Evolutionary conservation across 2,888 invertebrate genomes (phyloP).

Genomic region (Microplitis manilae): DNA sequence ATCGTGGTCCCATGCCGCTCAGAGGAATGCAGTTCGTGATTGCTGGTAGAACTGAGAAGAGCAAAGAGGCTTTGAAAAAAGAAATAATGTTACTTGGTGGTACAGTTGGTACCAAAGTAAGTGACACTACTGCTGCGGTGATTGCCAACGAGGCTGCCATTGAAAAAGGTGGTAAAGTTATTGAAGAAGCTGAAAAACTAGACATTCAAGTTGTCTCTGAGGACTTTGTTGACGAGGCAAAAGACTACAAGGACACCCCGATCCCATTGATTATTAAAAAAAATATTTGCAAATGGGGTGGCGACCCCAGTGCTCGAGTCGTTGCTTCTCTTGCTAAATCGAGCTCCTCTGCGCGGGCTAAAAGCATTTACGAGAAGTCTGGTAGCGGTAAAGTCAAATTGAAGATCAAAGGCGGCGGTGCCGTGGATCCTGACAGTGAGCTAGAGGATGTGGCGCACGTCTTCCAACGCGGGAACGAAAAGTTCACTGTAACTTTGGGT

Average conservation of each 20-base stretch:
- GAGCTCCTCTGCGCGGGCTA: constrained; percentile 74
- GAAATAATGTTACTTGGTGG: constrained; percentile 85
- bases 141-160: constrained; percentile 82
- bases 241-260: constrained; percentile 76
- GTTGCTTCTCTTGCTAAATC: constrained; percentile 76
- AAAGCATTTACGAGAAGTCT: constrained; percentile 76
- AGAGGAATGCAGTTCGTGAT: constrained; percentile 86
- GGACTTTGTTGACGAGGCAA: constrained; percentile 81
- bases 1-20: constrained; percentile 79
- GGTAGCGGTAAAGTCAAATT: constrained; percentile 78
- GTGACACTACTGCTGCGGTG: constrained; percentile 80
- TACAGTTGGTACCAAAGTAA: constrained; percentile 78
- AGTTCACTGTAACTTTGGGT: constrained; percentile 87
- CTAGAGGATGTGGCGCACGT: constrained; percentile 87
- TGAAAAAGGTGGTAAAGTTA: constrained; percentile 78
- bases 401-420: constrained; percentile 85
- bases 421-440: constrained; percentile 93
- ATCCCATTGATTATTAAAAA: constrained; percentile 80
- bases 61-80: constrained; percentile 78
- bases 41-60: constrained; percentile 74
- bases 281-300: constrained; percentile 88
- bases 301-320: constrained; percentile 76
- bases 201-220: constrained; percentile 88
- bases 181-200: constrained; percentile 78
- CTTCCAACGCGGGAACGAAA: constrained; percentile 75